These are phyloP conservation scores for Nasua narica DNA, from an alignment of 2,797 vertebrate genomes.

Conservation along the genomic window DNA sequence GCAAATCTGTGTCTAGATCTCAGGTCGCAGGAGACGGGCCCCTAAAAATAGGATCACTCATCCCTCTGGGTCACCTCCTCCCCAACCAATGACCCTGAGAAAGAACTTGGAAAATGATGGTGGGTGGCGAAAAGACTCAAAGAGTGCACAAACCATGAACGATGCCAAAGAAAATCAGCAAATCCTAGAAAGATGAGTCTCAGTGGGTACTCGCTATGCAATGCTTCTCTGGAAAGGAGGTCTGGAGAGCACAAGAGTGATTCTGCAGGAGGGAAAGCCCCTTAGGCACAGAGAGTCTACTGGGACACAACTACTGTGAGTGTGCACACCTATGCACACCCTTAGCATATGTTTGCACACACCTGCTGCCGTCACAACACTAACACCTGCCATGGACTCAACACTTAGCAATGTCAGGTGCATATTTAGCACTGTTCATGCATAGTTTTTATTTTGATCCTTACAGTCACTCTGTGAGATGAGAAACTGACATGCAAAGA, in stretches of 20 bases:
- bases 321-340: too few species aligned
- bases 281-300: background rate
- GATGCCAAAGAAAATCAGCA: background rate
- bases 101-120: background rate
- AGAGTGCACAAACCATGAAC: background rate
- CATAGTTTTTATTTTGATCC: background rate
- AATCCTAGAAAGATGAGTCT: background rate
- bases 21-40: too few species aligned
- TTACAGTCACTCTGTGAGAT: background rate
- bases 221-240: background rate
- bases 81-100: background rate
- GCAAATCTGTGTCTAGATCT: background rate
- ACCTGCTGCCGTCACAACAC: background rate
- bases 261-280: background rate
- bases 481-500: background rate
- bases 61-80: background rate
- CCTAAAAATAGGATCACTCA: background rate
- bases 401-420: background rate
- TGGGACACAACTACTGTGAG: background rate
- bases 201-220: background rate
- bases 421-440: background rate
- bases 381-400: background rate
- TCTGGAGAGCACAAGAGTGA: background rate
- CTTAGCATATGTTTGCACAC: background rate
- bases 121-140: background rate